These are phyloP conservation scores for Paracentrotus lividus DNA, from an alignment of 53 echinoderm and acorn worm species.

Conservation along the genomic window DNA sequence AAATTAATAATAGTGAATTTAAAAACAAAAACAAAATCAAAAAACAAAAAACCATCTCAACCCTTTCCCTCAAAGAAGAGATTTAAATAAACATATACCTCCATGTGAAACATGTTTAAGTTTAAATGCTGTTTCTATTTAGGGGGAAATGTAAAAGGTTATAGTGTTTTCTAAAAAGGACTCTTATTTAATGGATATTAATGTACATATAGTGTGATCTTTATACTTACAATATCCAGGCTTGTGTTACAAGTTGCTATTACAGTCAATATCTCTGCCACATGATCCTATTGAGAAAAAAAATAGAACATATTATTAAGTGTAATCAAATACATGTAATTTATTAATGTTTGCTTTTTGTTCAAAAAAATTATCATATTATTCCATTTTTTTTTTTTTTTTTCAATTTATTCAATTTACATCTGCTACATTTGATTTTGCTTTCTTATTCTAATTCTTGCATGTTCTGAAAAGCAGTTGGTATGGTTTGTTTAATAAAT, in stretches of 20 bases:
- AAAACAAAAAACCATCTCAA: too few species aligned
- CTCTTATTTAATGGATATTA: too few species aligned
- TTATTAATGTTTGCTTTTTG: not conserved
- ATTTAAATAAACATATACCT: too few species aligned
- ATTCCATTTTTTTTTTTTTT: not conserved
- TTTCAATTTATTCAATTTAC: not conserved
- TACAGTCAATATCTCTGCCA: constrained; percentile 86
- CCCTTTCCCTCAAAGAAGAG: too few species aligned
- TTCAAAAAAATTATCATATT: not conserved
- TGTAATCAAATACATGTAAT: not conserved
- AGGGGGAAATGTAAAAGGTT: too few species aligned
- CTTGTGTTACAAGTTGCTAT: constrained; percentile 88
- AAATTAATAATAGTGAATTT: too few species aligned
- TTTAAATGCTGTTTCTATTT: too few species aligned
- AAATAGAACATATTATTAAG: not conserved
- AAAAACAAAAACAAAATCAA: too few species aligned
- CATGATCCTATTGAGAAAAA: constrained; percentile 85
- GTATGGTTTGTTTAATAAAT: too few species aligned
- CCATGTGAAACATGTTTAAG: too few species aligned
- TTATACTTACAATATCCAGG: constrained; percentile 93
- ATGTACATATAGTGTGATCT: not conserved
- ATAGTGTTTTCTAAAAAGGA: too few species aligned
- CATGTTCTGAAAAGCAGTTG: too few species aligned
- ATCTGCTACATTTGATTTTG: not conserved
- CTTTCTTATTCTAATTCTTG: not conserved